A percentile compares a stretch with the other conserved stretches of the same genome.
Evolutionary conservation across 2,113 vertebrate species (phyloP).

Genomic region (Centropristis striata): DNA sequence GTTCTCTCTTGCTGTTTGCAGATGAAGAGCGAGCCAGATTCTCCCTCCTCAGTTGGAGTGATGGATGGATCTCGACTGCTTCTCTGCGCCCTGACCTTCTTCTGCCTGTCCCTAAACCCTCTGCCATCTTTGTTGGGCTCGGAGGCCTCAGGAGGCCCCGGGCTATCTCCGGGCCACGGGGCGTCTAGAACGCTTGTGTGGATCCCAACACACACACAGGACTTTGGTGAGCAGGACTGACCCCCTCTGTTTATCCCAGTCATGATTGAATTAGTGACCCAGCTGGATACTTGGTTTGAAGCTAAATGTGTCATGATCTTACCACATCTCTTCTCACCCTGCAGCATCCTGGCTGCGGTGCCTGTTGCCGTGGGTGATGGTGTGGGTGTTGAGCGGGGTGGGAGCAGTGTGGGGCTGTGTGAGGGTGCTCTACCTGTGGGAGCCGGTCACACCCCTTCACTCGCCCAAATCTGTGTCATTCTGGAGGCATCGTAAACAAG

Average conservation of each 20-base stretch:
- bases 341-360: conserved; percentile 92
- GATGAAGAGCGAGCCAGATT: conserved; percentile 97
- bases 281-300: neutral
- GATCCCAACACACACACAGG: conserved; percentile 85
- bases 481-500: conserved; percentile 98
- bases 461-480: conserved; percentile 94
- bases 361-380: conserved; percentile 94
- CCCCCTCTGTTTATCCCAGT: neutral
- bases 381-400: conserved; percentile 95
- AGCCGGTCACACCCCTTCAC: conserved; percentile 94
- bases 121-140: conserved; percentile 91
- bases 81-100: conserved; percentile 95
- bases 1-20: conserved; percentile 58
- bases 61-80: conserved; percentile 98
- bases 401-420: conserved; percentile 95
- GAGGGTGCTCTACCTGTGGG: conserved; percentile 94
- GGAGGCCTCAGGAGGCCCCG: conserved; percentile 54
- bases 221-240: conserved; percentile 76
- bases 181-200: conserved; percentile 88
- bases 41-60: conserved; percentile 94
- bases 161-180: conserved; percentile 69
- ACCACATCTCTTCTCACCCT: neutral
- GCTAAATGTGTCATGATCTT: neutral
- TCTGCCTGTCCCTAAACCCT: conserved; percentile 97
- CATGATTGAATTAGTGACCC: neutral